Base-by-base conservation (phyloP, 2,888 invertebrate genomes). In the Tipula confusa region DNA sequence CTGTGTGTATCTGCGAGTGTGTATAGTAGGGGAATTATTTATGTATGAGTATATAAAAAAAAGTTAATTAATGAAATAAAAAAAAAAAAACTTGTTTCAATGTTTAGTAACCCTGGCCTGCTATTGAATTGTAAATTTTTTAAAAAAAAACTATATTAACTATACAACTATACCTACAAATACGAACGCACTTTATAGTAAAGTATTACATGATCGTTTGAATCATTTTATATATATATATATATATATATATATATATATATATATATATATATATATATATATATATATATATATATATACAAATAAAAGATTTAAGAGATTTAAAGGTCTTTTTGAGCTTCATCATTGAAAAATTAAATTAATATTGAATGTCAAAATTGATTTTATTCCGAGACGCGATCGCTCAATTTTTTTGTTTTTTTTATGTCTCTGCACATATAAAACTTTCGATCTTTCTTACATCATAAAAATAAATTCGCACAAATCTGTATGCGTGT, bases 31-130 rank as follows among this genome's bases (percentile, higher is more conserved):
- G 64, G 64, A 64, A 64, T 43, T 43, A 43, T 43, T 43, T 64
- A 64, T 64, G 64, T 64, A 64, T 64, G 15, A 43, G 7, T 31
- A 38, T 38, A 64, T n/a, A n/a, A n/a, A n/a, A n/a, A 33, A 64
- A 64, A 64, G 24, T 64, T 64, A 64, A 64, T 64, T 64, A 64
- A 64, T 64, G 64, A 64, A 64, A 64, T 64, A 29, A 80, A 31
- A 80, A 64, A 64, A n/a, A 48, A 80, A 80, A 80, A 29, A 80
- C 80, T 80, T 31, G 80, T 83, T 43, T 48, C 43, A 83, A 83
- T 83, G 83, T 83, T 83, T 83, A 48, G 28, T 83, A 83, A 83
- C 83, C 83, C 83, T 83, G 83, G 83, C 83, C 83, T 83, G 83
- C 83, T 83, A 83, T 83, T 83, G 83, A 83, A 83, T 80, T 29